Conservation (phyloP, 2,888 invertebrate genomes). For the Clivina fossor region DNA sequence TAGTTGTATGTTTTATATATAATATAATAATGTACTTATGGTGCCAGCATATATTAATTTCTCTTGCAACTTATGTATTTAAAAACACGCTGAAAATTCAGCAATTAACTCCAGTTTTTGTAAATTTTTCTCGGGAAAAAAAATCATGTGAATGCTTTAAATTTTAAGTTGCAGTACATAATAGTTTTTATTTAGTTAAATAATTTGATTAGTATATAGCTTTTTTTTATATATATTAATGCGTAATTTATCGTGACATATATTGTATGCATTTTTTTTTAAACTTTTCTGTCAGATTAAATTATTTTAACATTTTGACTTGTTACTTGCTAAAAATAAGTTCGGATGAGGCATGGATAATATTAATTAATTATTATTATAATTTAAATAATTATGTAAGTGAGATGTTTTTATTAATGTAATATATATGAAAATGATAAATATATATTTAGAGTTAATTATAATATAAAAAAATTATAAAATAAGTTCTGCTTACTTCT, state of each 20-base stretch:
- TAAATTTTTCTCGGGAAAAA: constrained; percentile 13
- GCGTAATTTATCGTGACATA: constrained; percentile 8
- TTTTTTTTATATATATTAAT: too few species aligned
- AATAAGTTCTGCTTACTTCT: constrained; percentile 18
- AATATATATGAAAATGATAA: too few species aligned
- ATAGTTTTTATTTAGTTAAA: constrained; percentile 8
- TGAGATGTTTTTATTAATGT: constrained; percentile 17
- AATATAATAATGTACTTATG: constrained; percentile 30
- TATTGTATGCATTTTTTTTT: constrained; percentile 23
- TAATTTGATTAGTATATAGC: constrained; percentile 7
- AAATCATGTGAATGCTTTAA: constrained; percentile 15
- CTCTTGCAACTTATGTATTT: constrained; percentile 6
- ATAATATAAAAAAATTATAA: too few species aligned
- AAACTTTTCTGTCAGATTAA: too few species aligned
- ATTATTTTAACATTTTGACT: constrained; percentile 22
- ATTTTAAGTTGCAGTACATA: constrained; percentile 21
- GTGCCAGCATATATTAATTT: constrained; percentile 29
- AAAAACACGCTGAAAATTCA: not conserved
- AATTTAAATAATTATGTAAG: constrained; percentile 20
- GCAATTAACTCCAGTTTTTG: constrained; percentile 6
- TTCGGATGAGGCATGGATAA: constrained; percentile 32
- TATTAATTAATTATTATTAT: too few species aligned
- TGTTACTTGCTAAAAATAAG: too few species aligned
- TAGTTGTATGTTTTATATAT: constrained; percentile 13
- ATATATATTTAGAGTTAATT: too few species aligned